Base-by-base conservation (phyloP, 2,797 vertebrate species). In the Chelon labrosus region DNA sequence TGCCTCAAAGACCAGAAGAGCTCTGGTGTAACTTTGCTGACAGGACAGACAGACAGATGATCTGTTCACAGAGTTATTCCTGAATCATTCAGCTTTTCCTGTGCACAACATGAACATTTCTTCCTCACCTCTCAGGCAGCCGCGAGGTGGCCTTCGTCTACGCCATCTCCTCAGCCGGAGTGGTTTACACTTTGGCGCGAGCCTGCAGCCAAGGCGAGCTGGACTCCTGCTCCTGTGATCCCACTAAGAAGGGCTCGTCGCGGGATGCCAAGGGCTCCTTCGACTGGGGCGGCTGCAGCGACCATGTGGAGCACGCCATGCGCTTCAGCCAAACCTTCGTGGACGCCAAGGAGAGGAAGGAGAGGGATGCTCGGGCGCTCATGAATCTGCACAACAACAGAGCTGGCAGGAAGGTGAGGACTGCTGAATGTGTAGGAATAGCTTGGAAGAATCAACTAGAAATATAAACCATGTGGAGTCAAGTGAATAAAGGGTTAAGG, bases 381-480 rank as follows among this genome's bases (percentile, higher is more conserved):
- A 98, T 98, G 96, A 98, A 98, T 85, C 93, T 98, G 59, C 98
- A 99, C 91, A 99, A 99, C 94, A 99, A 98, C 93, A 92, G 96
- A 75, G 96, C 95, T 0, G 98, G 98, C 82, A 93, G 97, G 83
- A 98, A 98, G 97, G 97, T 99, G 59, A 55, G 78, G 14, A 46
- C 10, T 6, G 16, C 16, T 49, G 25, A 27, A n/a, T 4, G 1
- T 35, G 25, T 17, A 46, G 44, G 14, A 12, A 17, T 46, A n/a
- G 8, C 1, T 16, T 46, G 44, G 44, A 46, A 17, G 44, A 46
- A 7, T n/a, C 16, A 9, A 9, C 44, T 46, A n/a, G 12, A 13
- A 46, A 46, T 16, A 44, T 17, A 8, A 35, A 35, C 31, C 31
- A 35, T 35, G 1, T 7, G 31, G 31, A 35, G 31, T 31, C 4